These are phyloP conservation scores for Polyommatus iphigenia DNA, from an alignment of 2,888 invertebrate genomes.

Conservation along the genomic window DNA sequence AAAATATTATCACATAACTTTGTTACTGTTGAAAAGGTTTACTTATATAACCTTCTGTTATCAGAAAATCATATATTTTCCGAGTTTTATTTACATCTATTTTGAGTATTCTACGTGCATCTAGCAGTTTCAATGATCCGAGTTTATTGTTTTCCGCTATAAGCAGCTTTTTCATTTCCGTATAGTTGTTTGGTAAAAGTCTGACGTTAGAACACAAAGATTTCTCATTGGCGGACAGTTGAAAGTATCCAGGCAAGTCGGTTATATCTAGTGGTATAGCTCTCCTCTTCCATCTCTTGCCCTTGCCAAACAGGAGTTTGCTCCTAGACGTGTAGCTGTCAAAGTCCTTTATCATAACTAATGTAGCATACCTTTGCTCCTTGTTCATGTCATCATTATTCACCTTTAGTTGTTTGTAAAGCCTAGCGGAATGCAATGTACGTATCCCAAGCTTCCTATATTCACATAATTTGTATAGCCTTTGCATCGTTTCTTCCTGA, in stretches of 20 bases:
- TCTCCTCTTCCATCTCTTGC: constrained; percentile 58
- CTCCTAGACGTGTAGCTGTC: constrained; percentile 57
- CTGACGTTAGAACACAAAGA: constrained; percentile 88
- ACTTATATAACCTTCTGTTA: constrained; percentile 85
- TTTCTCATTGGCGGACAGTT: constrained; percentile 85
- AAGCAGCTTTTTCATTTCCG: constrained; percentile 88
- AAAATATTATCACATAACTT: neutral
- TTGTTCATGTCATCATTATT: constrained; percentile 79
- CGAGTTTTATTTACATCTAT: constrained; percentile 97
- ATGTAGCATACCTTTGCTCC: constrained; percentile 64
- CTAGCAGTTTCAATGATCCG: constrained; percentile 87
- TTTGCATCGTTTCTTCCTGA: constrained; percentile 84
- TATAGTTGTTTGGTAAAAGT: constrained; percentile 87
- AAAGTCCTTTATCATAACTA: constrained; percentile 61
- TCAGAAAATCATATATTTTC: constrained; percentile 89
- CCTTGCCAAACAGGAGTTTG: constrained; percentile 37
- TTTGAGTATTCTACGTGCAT: constrained; percentile 91
- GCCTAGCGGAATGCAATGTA: constrained; percentile 80
- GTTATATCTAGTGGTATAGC: constrained; percentile 80
- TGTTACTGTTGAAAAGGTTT: constrained; percentile 60
- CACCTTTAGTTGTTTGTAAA: constrained; percentile 84
- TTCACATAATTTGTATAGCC: constrained; percentile 81
- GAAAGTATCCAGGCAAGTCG: constrained; percentile 89
- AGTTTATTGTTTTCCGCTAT: constrained; percentile 88
- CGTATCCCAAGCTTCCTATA: constrained; percentile 86